Base-by-base conservation (phyloP, 2,888 invertebrate species). In the Tetranychus truncatus region DNA sequence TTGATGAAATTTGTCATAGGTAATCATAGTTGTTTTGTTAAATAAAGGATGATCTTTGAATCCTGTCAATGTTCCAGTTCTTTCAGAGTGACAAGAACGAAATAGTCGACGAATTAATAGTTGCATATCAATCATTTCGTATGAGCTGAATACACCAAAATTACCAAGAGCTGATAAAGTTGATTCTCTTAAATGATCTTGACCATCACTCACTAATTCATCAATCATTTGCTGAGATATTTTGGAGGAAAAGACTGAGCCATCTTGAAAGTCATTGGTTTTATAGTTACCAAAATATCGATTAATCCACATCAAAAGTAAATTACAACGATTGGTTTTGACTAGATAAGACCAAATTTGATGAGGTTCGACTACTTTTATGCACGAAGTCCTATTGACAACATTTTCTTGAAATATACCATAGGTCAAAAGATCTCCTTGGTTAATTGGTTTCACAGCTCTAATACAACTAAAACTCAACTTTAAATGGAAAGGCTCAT, bases 1-100 rank as follows among this genome's bases (percentile, higher is more conserved):
- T 21, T 75, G 11, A n/a, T 72, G 72, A n/a, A 72, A 72, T 24
- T 72, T n/a, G 1, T 65, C 46, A 55, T 21, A 75, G 45, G 21
- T 20, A 11, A 46, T 71, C 34, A 18, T 46, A n/a, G n/a, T 75
- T 18, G 21, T 45, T 20, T n/a, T 20, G 34, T 72, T 72, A 11
- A 24, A 24, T 45, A 72, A 45, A 6, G 72, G 72, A 45, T 72
- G 72, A 34, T n/a, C 20, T 45, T 24, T 18, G 15, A 34, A 72
- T 9, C 34, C 72, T 5, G 34, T 20, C 18, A 72, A 45, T 45
- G 34, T 72, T 4, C 24, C 44, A 5, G 18, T 45, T 20, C 11
- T 15, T 72, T 72, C 45, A 45, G 20, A 24, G 1, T 7, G n/a
- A 8, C 45, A 8, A 11, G 45, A 34, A 24, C 72, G 34, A 11